phyloP scores from a whole-genome alignment of 2,113 vertebrate species.

The Macrotis lagotis region DNA sequence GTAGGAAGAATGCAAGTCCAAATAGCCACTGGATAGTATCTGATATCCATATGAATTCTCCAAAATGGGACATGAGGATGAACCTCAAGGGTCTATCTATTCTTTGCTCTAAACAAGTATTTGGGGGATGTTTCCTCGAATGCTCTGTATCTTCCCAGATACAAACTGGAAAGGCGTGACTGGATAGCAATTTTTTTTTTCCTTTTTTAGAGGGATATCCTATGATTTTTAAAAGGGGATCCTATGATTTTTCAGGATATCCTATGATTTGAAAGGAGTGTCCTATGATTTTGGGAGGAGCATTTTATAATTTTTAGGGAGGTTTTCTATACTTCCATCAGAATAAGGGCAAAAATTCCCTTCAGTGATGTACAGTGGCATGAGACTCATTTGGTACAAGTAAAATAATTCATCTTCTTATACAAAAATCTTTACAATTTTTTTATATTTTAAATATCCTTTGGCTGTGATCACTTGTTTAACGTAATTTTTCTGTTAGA shows the following conservation, averaged over 20 bases:
- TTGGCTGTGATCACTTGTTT: not conserved
- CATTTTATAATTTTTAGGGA: too few species aligned
- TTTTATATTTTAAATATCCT: not conserved
- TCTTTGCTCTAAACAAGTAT: not conserved
- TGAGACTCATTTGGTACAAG: not conserved
- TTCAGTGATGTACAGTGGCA: not conserved
- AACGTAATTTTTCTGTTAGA: not conserved
- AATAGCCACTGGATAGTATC: not conserved
- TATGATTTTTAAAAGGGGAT: too few species aligned
- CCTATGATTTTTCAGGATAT: too few species aligned
- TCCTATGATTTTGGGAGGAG: too few species aligned
- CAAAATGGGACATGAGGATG: not conserved
- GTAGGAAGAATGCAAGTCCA: not conserved
- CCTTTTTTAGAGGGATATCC: not conserved
- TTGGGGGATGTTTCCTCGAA: not conserved
- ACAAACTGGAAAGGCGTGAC: not conserved
- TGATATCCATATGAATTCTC: not conserved
- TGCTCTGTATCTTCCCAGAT: not conserved
- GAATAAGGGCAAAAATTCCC: not conserved
- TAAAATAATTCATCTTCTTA: not conserved
- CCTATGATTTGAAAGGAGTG: too few species aligned
- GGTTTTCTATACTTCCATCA: not conserved
- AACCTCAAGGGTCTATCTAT: not conserved
- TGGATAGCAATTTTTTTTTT: not conserved
- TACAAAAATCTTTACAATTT: not conserved